Conservation (phyloP, 2,888 invertebrate species). For the Drosophila planitibia region DNA sequence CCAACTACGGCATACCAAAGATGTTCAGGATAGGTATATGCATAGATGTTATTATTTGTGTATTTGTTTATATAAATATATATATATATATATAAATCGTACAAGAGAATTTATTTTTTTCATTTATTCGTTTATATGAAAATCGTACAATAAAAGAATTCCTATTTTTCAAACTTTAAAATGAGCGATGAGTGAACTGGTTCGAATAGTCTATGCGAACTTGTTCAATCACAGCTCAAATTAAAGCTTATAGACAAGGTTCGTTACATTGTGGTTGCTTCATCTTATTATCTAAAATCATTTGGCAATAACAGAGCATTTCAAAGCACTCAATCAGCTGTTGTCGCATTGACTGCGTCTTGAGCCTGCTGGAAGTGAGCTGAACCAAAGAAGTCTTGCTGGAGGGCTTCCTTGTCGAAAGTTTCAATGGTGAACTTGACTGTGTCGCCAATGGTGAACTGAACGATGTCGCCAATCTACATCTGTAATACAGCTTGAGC, state of each 20-base stretch:
- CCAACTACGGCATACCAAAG: too few species aligned
- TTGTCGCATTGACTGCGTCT: conserved; percentile 2
- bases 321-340: conserved; percentile 27
- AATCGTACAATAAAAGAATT: conserved; percentile 6
- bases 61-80: too few species aligned
- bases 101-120: background rate
- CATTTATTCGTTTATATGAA: background rate
- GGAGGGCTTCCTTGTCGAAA: too few species aligned
- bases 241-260: conserved; percentile 10
- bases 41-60: too few species aligned
- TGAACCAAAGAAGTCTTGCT: too few species aligned
- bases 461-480: background rate
- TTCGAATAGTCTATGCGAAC: conserved; percentile 2
- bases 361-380: too few species aligned
- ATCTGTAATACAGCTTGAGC: conserved; percentile 32
- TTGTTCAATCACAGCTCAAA: conserved; percentile 13
- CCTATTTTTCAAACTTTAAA: background rate
- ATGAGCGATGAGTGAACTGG: conserved; percentile 19
- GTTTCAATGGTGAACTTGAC: too few species aligned
- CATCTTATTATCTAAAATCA: conserved; percentile 26
- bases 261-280: background rate
- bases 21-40: too few species aligned
- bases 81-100: background rate
- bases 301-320: conserved; percentile 41
- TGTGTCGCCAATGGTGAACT: background rate